Conservation (phyloP, 2,113 vertebrate species). For the Hypomesus transpacificus region DNA sequence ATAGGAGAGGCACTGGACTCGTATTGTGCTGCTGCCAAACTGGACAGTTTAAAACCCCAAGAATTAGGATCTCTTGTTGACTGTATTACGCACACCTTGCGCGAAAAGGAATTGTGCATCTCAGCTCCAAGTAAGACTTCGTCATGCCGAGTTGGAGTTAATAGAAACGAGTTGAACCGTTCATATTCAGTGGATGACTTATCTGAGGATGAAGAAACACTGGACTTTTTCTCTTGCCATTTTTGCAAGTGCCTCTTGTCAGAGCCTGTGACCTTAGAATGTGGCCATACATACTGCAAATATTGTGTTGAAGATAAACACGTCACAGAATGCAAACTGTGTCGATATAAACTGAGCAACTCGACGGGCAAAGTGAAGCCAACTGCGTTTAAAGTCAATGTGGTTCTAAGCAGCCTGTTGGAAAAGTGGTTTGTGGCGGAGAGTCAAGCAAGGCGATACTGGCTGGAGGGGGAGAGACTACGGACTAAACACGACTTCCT, state of each 20-base stretch:
- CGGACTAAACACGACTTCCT: constrained; percentile 64
- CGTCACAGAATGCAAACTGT: constrained; percentile 53
- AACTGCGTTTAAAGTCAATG: constrained; percentile 65
- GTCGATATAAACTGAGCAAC: constrained; percentile 45
- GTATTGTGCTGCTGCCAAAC: constrained; percentile 72
- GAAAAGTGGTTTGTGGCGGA: constrained; percentile 80
- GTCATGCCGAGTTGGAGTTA: constrained; percentile 13
- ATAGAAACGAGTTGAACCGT: constrained; percentile 5
- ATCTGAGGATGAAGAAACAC: constrained; percentile 41
- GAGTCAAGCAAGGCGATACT: constrained; percentile 71
- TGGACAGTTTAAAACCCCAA: constrained; percentile 71
- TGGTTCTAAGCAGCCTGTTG: constrained; percentile 78
- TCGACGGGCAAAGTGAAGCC: constrained; percentile 19
- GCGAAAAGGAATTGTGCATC: constrained; percentile 70
- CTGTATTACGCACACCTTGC: constrained; percentile 70
- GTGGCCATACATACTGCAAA: constrained; percentile 83
- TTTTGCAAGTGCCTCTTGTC: constrained; percentile 74
- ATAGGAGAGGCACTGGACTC: constrained; percentile 79
- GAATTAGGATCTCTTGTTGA: constrained; percentile 75
- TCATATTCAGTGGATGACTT: constrained; percentile 22
- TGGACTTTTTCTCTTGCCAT: constrained; percentile 75
- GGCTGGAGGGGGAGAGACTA: constrained; percentile 72
- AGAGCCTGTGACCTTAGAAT: constrained; percentile 77
- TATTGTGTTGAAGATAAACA: constrained; percentile 67
- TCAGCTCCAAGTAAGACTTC: not conserved